A percentile compares a stretch with the other conserved stretches of the same genome.
These are phyloP conservation scores for Oncopodura yosiiana DNA, from an alignment of 1,140 invertebrate genomes.

Conservation along the genomic window DNA sequence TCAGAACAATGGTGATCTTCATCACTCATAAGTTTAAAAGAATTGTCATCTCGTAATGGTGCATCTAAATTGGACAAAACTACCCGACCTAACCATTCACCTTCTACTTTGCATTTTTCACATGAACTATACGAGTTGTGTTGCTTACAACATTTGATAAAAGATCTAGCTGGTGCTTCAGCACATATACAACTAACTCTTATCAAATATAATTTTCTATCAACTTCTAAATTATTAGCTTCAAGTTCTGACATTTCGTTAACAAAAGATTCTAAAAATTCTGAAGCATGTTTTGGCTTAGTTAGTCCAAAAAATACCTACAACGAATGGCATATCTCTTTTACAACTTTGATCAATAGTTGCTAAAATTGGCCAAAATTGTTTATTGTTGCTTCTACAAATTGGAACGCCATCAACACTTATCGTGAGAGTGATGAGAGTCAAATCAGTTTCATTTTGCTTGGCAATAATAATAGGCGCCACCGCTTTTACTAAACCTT, in stretches of 20 bases:
- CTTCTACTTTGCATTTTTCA: constrained; percentile 37
- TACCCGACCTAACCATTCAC: constrained; percentile 35
- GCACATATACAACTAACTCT: neutral
- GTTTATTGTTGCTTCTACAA: constrained; percentile 7
- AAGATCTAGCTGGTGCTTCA: constrained; percentile 40
- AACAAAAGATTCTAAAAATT: constrained; percentile 11
- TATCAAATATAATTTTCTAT: neutral
- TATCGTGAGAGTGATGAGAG: neutral
- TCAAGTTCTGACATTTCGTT: neutral
- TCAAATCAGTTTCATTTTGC: neutral
- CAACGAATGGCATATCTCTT: constrained; percentile 36
- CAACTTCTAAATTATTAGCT: neutral
- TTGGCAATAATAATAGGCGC: neutral
- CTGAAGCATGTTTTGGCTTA: neutral
- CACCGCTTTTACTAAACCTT: neutral
- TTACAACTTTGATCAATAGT: constrained; percentile 26
- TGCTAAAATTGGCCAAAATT: constrained; percentile 37
- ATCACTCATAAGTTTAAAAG: constrained; percentile 23
- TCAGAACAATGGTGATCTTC: constrained; percentile 8
- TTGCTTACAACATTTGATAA: constrained; percentile 37
- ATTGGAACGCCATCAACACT: constrained; percentile 28
- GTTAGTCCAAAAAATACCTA: constrained; percentile 3
- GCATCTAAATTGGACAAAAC: constrained; percentile 15
- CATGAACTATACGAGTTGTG: constrained; percentile 38
- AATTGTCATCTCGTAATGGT: constrained; percentile 33